Base-by-base conservation (phyloP, 2,888 invertebrate species). In the Amorpha juglandis region DNA sequence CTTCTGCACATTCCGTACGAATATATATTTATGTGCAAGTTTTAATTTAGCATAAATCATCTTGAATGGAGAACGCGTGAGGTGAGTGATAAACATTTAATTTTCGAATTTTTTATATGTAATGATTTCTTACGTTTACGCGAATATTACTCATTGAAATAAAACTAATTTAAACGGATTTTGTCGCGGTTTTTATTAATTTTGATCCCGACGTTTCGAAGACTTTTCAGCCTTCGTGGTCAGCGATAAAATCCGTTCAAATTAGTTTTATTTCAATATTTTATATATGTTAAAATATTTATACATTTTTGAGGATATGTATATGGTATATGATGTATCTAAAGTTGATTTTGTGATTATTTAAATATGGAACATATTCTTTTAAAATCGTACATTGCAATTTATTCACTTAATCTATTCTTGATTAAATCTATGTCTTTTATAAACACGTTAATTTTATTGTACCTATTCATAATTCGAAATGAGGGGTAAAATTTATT, bases 1-100 rank as follows among this genome's bases (percentile, higher is more conserved):
- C 90, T 91, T 91, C 84, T 83, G 85, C 87, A 92, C 91, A 84
- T 89, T 89, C 86, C 87, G 86, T 82, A 83, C 69, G 67, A 88
- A 89, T 90, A 89, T 91, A 85, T 91, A 92, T 92, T 92, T 92
- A 91, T 92, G 84, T 84, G 76, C 92, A 91, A 92, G 92, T 78
- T 76, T 91, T 81, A 88, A 91, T 92, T 92, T 92, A 90, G 92
- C 91, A 89, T 83, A 75, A 73, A 71, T 70, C 67, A 73, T 74
- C 74, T 72, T 72, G 71, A 70, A 67, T 70, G 87, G 85, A 81
- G 84, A 83, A 84, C 84, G 87, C 79, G 77, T 79, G 76, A 74
- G 78, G 75, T 78, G 73, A 73, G 65, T 64, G 9, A 48, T 35
- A 53, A 45, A 27, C 27, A 27, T 16, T 1, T n/a, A 45, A 14